Base-by-base conservation (phyloP, 2,888 invertebrate genomes). In the Drosophila demipolita region DNA sequence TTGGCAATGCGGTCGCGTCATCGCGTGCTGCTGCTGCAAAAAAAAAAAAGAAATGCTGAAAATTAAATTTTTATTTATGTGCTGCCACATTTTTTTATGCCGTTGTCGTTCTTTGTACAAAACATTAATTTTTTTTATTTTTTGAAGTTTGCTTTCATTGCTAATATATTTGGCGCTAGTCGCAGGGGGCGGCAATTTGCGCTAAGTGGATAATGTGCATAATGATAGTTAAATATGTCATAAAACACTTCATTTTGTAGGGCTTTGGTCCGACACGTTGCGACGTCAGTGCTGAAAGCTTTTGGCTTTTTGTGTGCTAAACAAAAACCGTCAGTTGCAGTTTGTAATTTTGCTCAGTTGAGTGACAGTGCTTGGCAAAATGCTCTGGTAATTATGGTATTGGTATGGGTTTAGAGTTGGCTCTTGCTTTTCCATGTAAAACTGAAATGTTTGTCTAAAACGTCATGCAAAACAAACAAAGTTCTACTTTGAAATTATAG, bases 151-250 rank as follows among this genome's bases (percentile, higher is more conserved):
- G 52, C 66, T 65, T 68, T 75, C 72, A 72, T 70, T 72, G 82
- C 75, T 89, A 78, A 87, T 85, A 87, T 83, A 84, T 81, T 79
- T 73, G 83, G 73, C 66, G 76, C 79, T 71, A 73, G 76, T 78
- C 73, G 67, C 87, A 82, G 88, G 80, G 87, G 90, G 90, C 86
- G 87, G 90, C 87, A 87, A 87, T 87, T 87, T 90, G 60, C 80
- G 71, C 90, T 89, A 87, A 87, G 87, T 87, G 87, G 87, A 90
- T 87, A 87, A 87, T 90, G 80, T 87, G 82, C 78, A 90, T 90
- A 86, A 90, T 90, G 83, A 82, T 90, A 82, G 87, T 87, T 90
- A 90, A 87, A 90, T 90, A 87, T 87, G 87, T 87, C 87, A 88
- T 87, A 87, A 87, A 87, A 88, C 88, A 87, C 87, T 87, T 87